Conservation (phyloP, 2,797 vertebrate species). For the Limnodromus scolopaceus region DNA sequence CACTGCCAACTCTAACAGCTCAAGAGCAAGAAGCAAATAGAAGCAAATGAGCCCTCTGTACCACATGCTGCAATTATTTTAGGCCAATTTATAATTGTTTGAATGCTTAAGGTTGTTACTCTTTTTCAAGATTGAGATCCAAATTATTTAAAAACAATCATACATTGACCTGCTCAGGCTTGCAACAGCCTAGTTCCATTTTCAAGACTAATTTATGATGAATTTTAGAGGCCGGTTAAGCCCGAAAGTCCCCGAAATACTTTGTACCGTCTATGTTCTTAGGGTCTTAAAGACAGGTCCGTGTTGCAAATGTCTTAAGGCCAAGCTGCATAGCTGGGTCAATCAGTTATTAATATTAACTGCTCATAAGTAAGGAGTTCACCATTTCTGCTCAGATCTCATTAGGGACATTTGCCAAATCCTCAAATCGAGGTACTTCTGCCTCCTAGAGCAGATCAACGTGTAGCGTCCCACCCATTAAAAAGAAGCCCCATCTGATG, state of each 20-base stretch:
- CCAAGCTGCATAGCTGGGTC: neutral
- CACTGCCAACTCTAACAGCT: neutral
- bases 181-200: neutral
- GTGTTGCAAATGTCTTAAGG: neutral
- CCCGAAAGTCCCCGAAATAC: neutral
- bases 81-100: neutral
- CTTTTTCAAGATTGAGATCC: neutral
- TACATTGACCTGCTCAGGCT: too few species aligned
- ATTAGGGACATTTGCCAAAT: neutral
- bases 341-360: neutral
- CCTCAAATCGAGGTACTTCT: fast-evolving
- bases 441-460: neutral
- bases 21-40: neutral
- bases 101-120: neutral
- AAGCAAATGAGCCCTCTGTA: neutral
- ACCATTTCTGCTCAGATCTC: neutral
- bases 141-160: neutral
- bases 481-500: neutral
- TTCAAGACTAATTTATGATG: neutral
- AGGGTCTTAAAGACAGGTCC: neutral
- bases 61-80: neutral
- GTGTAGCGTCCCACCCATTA: neutral
- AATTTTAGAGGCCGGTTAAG: neutral
- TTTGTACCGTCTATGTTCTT: neutral
- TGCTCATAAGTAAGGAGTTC: fast-evolving